phyloP scores from a whole-genome alignment of 1,140 invertebrate species.

The Linepithema humile region DNA sequence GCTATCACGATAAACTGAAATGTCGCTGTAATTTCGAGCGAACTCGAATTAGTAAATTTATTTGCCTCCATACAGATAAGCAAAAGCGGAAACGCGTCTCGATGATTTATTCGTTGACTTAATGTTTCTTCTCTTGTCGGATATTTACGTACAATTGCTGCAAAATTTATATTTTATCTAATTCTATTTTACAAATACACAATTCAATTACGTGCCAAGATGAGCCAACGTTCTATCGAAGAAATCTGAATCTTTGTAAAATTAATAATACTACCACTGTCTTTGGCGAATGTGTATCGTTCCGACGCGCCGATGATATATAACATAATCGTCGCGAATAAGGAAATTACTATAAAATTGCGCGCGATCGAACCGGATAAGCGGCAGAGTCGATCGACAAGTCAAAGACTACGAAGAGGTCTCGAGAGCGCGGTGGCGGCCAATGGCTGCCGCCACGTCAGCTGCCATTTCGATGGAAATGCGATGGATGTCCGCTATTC shows the following conservation, averaged over 20 bases:
- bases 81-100: not conserved
- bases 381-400: conserved; percentile 57
- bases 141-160: not conserved
- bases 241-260: not conserved
- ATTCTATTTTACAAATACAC: not conserved
- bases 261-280: not conserved
- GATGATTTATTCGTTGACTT: conserved; percentile 33
- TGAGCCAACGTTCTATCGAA: conserved; percentile 9
- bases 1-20: conserved; percentile 37
- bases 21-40: conserved; percentile 32
- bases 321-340: conserved; percentile 81
- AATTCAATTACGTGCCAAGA: not conserved
- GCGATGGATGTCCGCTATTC: conserved; percentile 82
- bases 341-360: conserved; percentile 85
- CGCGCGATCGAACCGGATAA: conserved; percentile 76
- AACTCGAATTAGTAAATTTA: conserved; percentile 51
- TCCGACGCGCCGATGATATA: conserved; percentile 70
- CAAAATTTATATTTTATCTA: conserved; percentile 8
- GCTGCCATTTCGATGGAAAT: conserved; percentile 83
- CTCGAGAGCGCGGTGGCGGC: conserved; percentile 54
- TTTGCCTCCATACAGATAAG: conserved; percentile 36
- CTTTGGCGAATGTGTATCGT: too few species aligned
- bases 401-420: conserved; percentile 46
- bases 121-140: not conserved
- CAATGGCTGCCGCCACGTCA: conserved; percentile 79